Base-by-base conservation (phyloP, 1,140 invertebrate genomes). In the Telenomus remus region DNA sequence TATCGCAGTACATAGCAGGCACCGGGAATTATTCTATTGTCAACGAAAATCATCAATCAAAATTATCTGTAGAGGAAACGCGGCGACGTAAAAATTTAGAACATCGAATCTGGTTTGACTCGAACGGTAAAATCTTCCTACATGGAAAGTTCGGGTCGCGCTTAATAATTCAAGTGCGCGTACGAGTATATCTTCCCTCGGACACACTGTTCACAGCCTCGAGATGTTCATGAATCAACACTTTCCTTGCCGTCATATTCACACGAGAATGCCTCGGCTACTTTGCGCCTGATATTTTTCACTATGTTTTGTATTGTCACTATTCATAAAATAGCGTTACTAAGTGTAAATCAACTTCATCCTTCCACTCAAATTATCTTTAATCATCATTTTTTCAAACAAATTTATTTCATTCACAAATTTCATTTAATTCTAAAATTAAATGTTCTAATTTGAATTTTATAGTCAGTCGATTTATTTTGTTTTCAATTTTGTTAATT, bases 211-310 rank as follows among this genome's bases (percentile, higher is more conserved):
- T 44, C 44, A 53, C 64, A 43, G 53, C 15, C 54, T 49, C 65
- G 60, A 59, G 76, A 78, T 65, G 70, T 42, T 60, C 60, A 78
- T 78, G 76, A 74, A 78, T 78, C 76, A 78, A 78, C 76, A 78
- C 76, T 69, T 70, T 71, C 64, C 63, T 72, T 69, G 37, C 72
- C 55, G 59, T 76, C 72, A 68, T 65, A 65, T 73, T 73, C 70
- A 74, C 57, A 70, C 64, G 60, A 54, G 59, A 63, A 68, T 75
- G n/a, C 53, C 64, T 48, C 34, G 57, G 48, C 65, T 76, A 68
- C 54, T 49, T 51, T 39, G 48, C 60, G 44, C 49, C 10, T 9
- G 63, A 6, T 51, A 42, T 50, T 61, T 66, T 74, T 74, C 51
- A 44, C 33, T 3, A 33, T 11, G 0, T 54, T 14, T 53, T 42